These are phyloP conservation scores for Todiramphus chloris DNA, from an alignment of 2,113 vertebrate species.

Conservation along the genomic window DNA sequence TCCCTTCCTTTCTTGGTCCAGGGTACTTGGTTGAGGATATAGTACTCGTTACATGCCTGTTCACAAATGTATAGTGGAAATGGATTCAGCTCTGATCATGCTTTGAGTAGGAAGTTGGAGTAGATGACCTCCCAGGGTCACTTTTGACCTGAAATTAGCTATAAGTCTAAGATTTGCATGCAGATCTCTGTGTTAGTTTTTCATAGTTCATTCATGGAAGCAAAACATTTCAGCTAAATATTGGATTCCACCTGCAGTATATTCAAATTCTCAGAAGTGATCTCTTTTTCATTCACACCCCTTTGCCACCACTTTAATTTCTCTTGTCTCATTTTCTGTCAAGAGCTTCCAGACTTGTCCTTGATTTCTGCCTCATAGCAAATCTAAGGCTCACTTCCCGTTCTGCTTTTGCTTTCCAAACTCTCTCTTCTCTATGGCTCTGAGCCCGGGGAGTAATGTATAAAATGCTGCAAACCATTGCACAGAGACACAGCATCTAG, in stretches of 20 bases:
- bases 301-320: neutral
- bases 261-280: neutral
- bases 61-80: neutral
- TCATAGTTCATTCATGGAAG: neutral
- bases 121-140: neutral
- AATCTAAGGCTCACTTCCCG: neutral
- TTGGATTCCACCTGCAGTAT: neutral
- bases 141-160: neutral
- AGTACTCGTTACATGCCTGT: neutral
- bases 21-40: neutral
- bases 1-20: neutral
- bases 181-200: neutral
- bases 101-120: neutral
- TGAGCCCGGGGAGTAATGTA: neutral
- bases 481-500: neutral
- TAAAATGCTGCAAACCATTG: neutral
- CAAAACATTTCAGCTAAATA: neutral
- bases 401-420: neutral
- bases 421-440: neutral
- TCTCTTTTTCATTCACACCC: neutral
- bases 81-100: neutral
- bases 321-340: neutral
- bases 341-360: neutral
- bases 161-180: neutral
- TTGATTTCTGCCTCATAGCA: neutral